phyloP scores from a whole-genome alignment of 2,888 invertebrate species.

The Rhyacophila evoluta region DNA sequence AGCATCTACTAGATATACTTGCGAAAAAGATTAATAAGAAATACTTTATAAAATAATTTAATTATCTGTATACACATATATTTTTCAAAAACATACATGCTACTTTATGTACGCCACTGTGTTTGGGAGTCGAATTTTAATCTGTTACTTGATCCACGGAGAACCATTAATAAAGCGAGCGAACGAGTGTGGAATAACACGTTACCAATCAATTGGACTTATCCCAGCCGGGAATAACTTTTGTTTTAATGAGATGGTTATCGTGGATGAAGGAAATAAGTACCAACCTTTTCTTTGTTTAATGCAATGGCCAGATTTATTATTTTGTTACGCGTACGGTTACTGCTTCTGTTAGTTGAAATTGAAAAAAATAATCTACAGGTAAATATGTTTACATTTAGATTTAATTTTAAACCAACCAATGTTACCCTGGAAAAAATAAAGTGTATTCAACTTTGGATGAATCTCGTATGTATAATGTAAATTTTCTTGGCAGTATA shows the following conservation, averaged over 20 bases:
- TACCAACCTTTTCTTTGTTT: conserved; percentile 28
- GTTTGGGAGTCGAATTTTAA: conserved; percentile 23
- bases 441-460: too few species aligned
- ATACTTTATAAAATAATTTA: too few species aligned
- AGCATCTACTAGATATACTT: too few species aligned
- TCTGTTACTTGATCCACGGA: conserved; percentile 23
- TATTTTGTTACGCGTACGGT: neutral
- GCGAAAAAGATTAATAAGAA: too few species aligned
- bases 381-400: too few species aligned
- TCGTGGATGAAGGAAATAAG: neutral
- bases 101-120: neutral
- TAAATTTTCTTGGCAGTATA: too few species aligned
- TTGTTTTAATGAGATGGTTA: conserved; percentile 8
- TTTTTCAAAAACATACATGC: too few species aligned
- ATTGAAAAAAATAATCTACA: neutral
- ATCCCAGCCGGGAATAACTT: conserved; percentile 22
- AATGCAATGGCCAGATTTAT: neutral
- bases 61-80: too few species aligned
- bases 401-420: too few species aligned
- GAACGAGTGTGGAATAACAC: conserved; percentile 44
- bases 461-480: too few species aligned
- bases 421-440: too few species aligned
- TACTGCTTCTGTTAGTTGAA: neutral
- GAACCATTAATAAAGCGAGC: conserved; percentile 16
- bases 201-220: conserved; percentile 48